Percentiles rank a stretch among this genome's conserved stretches.
These are phyloP conservation scores for Cantharis lateralis DNA, from an alignment of 2,888 invertebrate species.

Conservation along the genomic window DNA sequence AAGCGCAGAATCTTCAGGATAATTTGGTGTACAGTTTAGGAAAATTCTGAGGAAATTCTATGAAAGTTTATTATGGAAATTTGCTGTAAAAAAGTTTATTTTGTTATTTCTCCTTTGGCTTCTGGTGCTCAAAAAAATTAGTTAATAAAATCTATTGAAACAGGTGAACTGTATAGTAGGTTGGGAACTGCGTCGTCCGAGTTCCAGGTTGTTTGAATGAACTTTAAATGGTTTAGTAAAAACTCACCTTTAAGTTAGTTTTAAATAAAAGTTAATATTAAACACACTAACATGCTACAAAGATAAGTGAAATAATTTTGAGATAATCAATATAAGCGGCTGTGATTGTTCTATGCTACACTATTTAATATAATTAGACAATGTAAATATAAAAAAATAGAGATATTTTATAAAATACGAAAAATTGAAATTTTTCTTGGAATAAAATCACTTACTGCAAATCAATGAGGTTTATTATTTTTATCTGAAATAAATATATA, in stretches of 20 bases:
- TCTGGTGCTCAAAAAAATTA: too few species aligned
- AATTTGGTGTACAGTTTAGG: too few species aligned
- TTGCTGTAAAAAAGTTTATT: too few species aligned
- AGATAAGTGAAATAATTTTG: background rate
- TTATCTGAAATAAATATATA: constrained; percentile 19
- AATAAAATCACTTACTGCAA: constrained; percentile 17
- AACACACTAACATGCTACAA: background rate
- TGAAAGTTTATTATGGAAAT: too few species aligned
- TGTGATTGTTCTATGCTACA: background rate
- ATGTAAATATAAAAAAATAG: background rate
- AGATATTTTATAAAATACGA: constrained; percentile 6
- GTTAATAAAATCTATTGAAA: too few species aligned
- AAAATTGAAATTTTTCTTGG: constrained; percentile 8
- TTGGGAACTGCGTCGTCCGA: too few species aligned
- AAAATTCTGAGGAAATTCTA: too few species aligned
- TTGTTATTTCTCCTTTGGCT: too few species aligned
- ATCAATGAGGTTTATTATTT: constrained; percentile 11
- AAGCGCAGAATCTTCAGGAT: too few species aligned
- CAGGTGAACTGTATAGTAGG: too few species aligned
- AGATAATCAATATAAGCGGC: background rate
- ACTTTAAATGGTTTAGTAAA: background rate
- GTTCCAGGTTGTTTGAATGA: too few species aligned
- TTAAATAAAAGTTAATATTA: background rate
- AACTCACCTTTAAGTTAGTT: background rate
- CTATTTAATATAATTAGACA: background rate